These are phyloP conservation scores for Danaus plexippus DNA, from an alignment of 1,140 invertebrate genomes.

Conservation along the genomic window DNA sequence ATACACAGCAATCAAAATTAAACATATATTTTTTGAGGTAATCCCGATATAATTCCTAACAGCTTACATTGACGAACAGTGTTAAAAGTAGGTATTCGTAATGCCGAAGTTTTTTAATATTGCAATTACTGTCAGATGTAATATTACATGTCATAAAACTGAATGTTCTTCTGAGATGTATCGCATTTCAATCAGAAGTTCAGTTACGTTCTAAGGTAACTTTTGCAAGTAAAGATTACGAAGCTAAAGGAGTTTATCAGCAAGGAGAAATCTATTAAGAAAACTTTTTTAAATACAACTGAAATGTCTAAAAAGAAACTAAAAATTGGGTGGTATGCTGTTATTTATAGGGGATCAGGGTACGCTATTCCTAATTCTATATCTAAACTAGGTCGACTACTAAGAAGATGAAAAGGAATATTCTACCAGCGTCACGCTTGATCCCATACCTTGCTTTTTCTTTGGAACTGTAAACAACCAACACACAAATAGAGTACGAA, in stretches of 20 bases:
- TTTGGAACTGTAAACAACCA: constrained; percentile 72
- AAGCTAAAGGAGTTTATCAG: constrained; percentile 24
- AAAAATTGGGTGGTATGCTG: constrained; percentile 25
- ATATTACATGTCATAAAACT: too few relatives aligned
- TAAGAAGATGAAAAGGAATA: constrained; percentile 69
- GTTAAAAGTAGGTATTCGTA: too few relatives aligned
- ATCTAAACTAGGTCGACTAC: constrained; percentile 62
- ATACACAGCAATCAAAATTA: too few relatives aligned
- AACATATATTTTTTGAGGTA: too few relatives aligned
- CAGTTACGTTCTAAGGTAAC: constrained; percentile 59
- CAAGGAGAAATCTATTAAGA: constrained; percentile 7
- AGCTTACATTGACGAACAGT: too few relatives aligned
- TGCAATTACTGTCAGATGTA: too few relatives aligned
- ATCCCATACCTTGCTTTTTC: constrained; percentile 72
- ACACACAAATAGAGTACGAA: constrained; percentile 68
- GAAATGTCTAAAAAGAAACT: constrained; percentile 20
- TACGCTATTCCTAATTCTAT: constrained; percentile 58
- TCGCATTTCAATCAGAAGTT: too few relatives aligned
- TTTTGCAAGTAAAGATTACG: constrained; percentile 29
- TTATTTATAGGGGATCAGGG: constrained; percentile 34
- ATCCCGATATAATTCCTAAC: too few relatives aligned
- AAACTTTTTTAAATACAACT: constrained; percentile 9
- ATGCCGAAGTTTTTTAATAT: too few relatives aligned
- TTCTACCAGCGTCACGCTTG: constrained; percentile 70
- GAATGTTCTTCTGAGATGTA: too few relatives aligned